Evolutionary conservation across 2,888 invertebrate genomes (phyloP), one percentile per base, ranked within the genome.

Genomic region (Andrena dorsata): DNA sequence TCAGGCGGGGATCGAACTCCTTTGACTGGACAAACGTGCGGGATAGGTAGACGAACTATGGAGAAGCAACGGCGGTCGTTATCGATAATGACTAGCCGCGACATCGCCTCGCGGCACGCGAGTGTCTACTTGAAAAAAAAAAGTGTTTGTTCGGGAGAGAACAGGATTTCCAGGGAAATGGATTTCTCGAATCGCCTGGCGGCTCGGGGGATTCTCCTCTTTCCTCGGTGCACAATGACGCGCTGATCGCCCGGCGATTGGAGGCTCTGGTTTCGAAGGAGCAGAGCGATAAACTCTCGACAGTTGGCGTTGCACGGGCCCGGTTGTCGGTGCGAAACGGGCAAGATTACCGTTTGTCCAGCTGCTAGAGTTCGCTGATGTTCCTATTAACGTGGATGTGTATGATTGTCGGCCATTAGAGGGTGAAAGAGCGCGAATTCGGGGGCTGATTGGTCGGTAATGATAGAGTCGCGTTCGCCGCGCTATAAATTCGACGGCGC

Each of bases 11-110:
- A 81, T 81, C 80, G 73, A 79, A 41, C 58, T 51, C 2, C 63
- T 70, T 53, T 53, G 80, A 80, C 60, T 35, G 73, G 35, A 32
- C 63, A 41, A 68, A 72, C 26, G 30, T 20, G 49, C 26, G 23
- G 28, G 16, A 1, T 13, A 23, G 60, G n/a, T 7, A 26, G 64
- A 28, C 63, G 61, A 73, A 63, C 63, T 65, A 51, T 53, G 76
- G 72, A 41, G 56, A 85, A 73, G 61, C 69, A 70, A 10, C 61
- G 47, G 41, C 66, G 32, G 71, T 71, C 76, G 79, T 74, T 86
- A 86, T 79, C 85, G 86, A 20, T 86, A 79, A 82, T 86, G 83
- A 76, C 69, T 35, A 51, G 69, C 49, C 60, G 66, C 74, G 51
- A 66, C 65, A 28, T 73, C 26, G 51, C 41, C 4, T 7, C 56